phyloP scores from a whole-genome alignment of 2,797 vertebrate species.

The Peromyscus nudipes region DNA sequence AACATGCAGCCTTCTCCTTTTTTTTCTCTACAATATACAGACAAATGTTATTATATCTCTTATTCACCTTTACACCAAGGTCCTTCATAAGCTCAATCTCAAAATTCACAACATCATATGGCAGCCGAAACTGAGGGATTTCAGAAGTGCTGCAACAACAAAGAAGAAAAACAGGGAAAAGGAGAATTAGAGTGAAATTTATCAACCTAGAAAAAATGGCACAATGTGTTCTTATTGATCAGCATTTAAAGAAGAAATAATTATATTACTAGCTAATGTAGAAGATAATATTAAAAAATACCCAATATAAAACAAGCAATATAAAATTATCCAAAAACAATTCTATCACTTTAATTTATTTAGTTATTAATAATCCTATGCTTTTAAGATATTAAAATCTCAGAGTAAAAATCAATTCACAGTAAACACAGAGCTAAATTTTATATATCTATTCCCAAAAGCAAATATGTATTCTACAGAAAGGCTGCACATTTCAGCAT shows the following conservation, averaged over 20 bases:
- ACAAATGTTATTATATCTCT: constrained; percentile 81
- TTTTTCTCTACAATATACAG: constrained; percentile 56
- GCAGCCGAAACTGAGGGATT: constrained; percentile 97
- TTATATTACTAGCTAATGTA: not conserved
- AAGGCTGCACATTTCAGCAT: not conserved
- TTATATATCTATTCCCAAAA: not conserved
- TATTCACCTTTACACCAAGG: constrained; percentile 96
- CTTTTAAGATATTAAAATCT: constrained; percentile 28
- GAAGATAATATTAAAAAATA: not conserved
- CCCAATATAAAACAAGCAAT: not conserved
- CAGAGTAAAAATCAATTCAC: not conserved
- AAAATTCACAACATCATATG: constrained; percentile 95
- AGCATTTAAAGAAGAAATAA: constrained; percentile 39
- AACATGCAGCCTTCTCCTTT: constrained; percentile 68
- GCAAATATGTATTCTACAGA: not conserved
- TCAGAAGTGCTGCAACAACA: constrained; percentile 91
- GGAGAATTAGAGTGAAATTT: constrained; percentile 50
- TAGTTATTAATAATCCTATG: not conserved
- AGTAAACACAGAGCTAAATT: not conserved
- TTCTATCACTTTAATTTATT: constrained; percentile 25
- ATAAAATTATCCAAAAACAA: not conserved
- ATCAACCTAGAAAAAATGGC: not conserved
- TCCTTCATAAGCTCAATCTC: constrained; percentile 96
- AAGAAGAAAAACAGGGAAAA: constrained; percentile 55
- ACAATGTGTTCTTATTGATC: not conserved